phyloP scores from a whole-genome alignment of 2,888 invertebrate genomes.

The Melitaea athalia region DNA sequence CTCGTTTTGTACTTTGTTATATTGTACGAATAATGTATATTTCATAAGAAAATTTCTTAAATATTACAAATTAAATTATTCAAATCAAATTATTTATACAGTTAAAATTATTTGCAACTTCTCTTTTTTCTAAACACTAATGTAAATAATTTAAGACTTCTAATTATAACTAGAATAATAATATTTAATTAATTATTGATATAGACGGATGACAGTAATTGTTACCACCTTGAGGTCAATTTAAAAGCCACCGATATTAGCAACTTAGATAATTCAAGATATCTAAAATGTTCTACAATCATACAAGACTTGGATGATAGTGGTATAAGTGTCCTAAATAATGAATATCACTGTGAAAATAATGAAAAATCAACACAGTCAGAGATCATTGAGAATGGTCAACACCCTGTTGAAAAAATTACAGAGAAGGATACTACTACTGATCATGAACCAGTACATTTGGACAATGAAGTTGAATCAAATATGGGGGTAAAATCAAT shows the following conservation, averaged over 20 bases:
- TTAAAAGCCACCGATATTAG: slow-evolving; percentile 55
- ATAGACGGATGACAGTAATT: slow-evolving; percentile 50
- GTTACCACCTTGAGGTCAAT: slow-evolving; percentile 55
- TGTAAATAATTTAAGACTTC: not conserved
- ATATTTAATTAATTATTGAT: slow-evolving; percentile 36
- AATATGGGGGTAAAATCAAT: slow-evolving; percentile 57
- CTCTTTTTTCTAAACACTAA: too few relatives aligned
- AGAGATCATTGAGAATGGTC: slow-evolving; percentile 36
- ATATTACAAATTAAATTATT: not conserved
- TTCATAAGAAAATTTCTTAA: too few relatives aligned
- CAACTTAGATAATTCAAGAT: slow-evolving; percentile 50
- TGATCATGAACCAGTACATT: slow-evolving; percentile 54
- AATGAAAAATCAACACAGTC: slow-evolving; percentile 30
- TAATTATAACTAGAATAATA: not conserved
- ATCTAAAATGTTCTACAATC: slow-evolving; percentile 59
- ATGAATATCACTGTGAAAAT: slow-evolving; percentile 55
- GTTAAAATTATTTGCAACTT: not conserved
- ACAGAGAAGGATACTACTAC: slow-evolving; percentile 43
- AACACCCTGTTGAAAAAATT: slow-evolving; percentile 31
- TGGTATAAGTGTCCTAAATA: slow-evolving; percentile 50
- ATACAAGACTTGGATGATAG: slow-evolving; percentile 51
- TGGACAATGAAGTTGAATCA: slow-evolving; percentile 69
- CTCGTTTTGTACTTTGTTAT: not conserved
- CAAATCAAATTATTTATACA: not conserved
- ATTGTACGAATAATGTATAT: not conserved